These are phyloP conservation scores for Trissolcus basalis DNA, from an alignment of 1,140 invertebrate species.

Conservation along the genomic window DNA sequence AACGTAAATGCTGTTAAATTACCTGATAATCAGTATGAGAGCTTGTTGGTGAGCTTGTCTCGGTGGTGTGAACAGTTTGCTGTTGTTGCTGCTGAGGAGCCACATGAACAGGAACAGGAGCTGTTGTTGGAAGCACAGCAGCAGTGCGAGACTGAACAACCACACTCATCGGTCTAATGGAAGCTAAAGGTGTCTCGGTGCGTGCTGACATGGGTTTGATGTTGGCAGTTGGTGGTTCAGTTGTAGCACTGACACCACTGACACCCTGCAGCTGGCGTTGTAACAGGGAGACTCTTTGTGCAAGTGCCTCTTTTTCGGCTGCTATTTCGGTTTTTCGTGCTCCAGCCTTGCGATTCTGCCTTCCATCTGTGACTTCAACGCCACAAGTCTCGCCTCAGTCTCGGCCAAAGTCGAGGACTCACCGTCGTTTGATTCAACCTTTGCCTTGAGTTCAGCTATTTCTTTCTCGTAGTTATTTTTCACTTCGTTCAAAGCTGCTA, in stretches of 20 bases:
- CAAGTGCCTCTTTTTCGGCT: constrained; percentile 82
- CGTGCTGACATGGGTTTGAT: constrained; percentile 94
- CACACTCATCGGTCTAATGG: constrained; percentile 93
- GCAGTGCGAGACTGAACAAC: constrained; percentile 83
- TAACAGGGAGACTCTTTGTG: constrained; percentile 83
- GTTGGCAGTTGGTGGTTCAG: constrained; percentile 91
- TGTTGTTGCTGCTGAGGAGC: constrained; percentile 77
- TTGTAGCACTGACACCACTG: constrained; percentile 80
- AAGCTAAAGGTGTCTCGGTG: constrained; percentile 89
- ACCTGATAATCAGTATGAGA: constrained; percentile 74
- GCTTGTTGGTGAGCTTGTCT: constrained; percentile 77
- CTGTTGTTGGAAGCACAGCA: constrained; percentile 86
- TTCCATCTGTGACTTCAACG: constrained; percentile 85
- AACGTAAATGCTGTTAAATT: too few relatives aligned
- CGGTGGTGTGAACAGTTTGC: constrained; percentile 76
- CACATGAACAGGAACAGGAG: constrained; percentile 78
- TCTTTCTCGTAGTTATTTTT: constrained; percentile 80
- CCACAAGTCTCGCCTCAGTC: constrained; percentile 78
- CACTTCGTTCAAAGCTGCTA: constrained; percentile 81
- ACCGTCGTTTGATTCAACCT: constrained; percentile 72
- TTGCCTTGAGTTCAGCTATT: constrained; percentile 78
- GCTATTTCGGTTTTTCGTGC: constrained; percentile 84
- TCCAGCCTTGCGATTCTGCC: constrained; percentile 82
- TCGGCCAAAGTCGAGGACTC: constrained; percentile 68
- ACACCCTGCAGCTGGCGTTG: constrained; percentile 85